A percentile compares a stretch with the other conserved stretches of the same genome.
Conservation (phyloP, 2,113 vertebrate genomes). For the Acanthisitta chloris region DNA sequence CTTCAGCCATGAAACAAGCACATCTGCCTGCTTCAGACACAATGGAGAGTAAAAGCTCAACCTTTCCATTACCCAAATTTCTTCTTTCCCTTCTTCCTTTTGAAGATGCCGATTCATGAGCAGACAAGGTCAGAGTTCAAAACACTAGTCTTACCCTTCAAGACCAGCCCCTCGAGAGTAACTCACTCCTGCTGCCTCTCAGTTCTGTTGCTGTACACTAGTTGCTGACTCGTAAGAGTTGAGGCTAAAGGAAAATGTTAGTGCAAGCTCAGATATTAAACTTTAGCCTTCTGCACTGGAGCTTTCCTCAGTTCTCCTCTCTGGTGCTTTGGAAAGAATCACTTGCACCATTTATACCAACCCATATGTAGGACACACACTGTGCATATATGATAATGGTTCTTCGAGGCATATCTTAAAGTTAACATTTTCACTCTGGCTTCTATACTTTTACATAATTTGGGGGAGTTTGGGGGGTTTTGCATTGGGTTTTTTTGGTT, state of each 20-base stretch:
- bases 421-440: neutral
- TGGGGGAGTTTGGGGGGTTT: neutral
- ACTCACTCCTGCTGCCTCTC: neutral
- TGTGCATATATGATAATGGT: accelerated
- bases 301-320: neutral
- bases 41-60: neutral
- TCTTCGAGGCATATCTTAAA: neutral
- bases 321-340: neutral
- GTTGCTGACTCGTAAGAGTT: neutral
- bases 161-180: conserved; percentile 14
- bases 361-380: neutral
- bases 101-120: conserved; percentile 20
- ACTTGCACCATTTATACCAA: neutral
- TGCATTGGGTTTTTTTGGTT: neutral
- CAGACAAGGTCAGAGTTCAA: conserved; percentile 34
- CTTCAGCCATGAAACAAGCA: neutral
- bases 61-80: neutral
- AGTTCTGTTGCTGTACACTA: conserved; percentile 9
- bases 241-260: neutral
- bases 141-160: conserved; percentile 20
- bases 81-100: neutral
- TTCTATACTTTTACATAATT: neutral
- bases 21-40: neutral
- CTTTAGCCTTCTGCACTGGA: neutral
- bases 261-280: neutral